phyloP scores from a whole-genome alignment of 2,888 invertebrate species.

The Chymomyza procnemis region DNA sequence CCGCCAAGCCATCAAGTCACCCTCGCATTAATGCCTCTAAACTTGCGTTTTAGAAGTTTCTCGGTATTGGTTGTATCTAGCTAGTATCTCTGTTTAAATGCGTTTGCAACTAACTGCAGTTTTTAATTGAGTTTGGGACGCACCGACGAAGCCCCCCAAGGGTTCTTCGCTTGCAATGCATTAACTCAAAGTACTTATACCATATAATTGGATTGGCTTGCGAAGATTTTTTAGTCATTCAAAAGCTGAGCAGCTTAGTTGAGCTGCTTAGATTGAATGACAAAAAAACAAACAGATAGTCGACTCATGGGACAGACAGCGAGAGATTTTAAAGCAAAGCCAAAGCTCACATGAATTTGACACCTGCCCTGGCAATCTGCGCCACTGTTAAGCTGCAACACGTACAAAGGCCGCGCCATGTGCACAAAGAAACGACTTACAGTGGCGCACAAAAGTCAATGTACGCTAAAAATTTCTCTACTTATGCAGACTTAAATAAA shows the following conservation, averaged over 20 bases:
- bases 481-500: too few relatives aligned
- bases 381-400: background rate
- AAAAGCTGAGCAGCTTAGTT: background rate
- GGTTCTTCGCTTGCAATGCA: background rate
- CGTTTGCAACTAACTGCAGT: conserved; percentile 18
- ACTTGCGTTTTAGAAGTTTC: too few relatives aligned
- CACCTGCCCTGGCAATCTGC: background rate
- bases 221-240: conserved; percentile 31
- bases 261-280: background rate
- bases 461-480: too few relatives aligned
- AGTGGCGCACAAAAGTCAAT: background rate
- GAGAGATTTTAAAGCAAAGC: background rate
- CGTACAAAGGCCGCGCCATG: background rate
- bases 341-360: background rate
- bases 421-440: background rate
- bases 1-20: too few relatives aligned
- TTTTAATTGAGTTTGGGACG: conserved; percentile 49
- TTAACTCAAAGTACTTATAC: background rate
- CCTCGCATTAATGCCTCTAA: too few relatives aligned
- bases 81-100: background rate
- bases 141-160: background rate
- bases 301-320: background rate
- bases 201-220: conserved; percentile 55
- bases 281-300: background rate
- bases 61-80: background rate